These are phyloP conservation scores for Laodelphax striatellus DNA, from an alignment of 1,140 invertebrate genomes.

Conservation along the genomic window DNA sequence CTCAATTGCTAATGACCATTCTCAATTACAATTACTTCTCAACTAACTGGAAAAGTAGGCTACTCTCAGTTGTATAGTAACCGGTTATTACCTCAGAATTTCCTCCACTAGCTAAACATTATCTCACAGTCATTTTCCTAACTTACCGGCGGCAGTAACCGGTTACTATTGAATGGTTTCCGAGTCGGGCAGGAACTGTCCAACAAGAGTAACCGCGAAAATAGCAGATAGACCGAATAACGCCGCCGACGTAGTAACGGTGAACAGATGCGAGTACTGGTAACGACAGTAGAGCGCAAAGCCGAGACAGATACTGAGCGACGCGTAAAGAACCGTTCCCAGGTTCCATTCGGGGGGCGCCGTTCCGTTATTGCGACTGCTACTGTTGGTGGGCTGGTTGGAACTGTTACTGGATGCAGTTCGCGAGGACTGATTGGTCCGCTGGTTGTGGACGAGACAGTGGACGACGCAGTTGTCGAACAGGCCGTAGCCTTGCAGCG, in stretches of 20 bases:
- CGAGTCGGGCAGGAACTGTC: slow-evolving; percentile 37
- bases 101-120: no score
- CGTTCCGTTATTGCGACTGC: background rate
- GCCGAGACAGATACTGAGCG: slow-evolving; percentile 39
- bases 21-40: no score
- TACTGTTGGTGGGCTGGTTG: slow-evolving; percentile 18
- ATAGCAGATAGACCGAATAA: slow-evolving; percentile 45
- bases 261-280: slow-evolving; percentile 48
- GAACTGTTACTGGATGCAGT: background rate
- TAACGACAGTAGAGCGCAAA: slow-evolving; percentile 50
- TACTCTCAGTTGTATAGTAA: no score
- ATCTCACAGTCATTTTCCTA: no score
- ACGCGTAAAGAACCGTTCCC: slow-evolving; percentile 33
- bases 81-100: no score
- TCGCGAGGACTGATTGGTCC: slow-evolving; percentile 16
- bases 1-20: no score
- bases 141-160: no score
- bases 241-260: slow-evolving; percentile 45
- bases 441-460: slow-evolving; percentile 59
- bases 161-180: slow-evolving; percentile 38
- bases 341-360: slow-evolving; percentile 28
- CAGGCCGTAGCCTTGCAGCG: slow-evolving; percentile 64
- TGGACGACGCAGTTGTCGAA: slow-evolving; percentile 81
- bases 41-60: no score
- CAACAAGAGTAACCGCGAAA: slow-evolving; percentile 40